Percentiles rank a stretch among this genome's conserved stretches.
phyloP scores from a whole-genome alignment of 2,888 invertebrate species.

The Protonemura montana region DNA sequence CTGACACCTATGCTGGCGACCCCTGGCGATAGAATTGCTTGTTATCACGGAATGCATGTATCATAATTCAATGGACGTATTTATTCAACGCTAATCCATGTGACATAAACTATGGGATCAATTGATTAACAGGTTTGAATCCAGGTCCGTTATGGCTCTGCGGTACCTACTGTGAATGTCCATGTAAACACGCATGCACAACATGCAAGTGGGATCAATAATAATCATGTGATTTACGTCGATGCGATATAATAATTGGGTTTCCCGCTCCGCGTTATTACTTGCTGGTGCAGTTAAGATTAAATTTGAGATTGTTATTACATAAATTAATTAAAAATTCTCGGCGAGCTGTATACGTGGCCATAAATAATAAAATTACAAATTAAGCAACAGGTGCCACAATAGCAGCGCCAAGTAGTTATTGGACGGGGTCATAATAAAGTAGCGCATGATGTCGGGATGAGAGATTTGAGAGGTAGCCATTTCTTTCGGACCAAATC shows the following conservation, averaged over 20 bases:
- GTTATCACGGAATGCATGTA: neutral
- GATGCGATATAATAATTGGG: neutral
- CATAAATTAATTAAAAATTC: constrained; percentile 12
- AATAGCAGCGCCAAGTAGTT: neutral
- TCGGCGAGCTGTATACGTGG: neutral
- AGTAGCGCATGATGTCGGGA: neutral
- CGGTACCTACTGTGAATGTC: neutral
- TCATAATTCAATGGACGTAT: neutral
- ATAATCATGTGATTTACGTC: neutral
- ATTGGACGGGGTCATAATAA: neutral
- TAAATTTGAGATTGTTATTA: constrained; percentile 7
- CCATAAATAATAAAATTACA: neutral
- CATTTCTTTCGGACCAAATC: neutral
- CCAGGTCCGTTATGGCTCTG: neutral
- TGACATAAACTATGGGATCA: neutral
- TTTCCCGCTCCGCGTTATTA: neutral
- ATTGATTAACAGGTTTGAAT: constrained; percentile 2
- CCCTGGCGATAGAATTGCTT: neutral
- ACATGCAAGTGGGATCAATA: neutral
- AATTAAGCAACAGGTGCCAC: constrained; percentile 12
- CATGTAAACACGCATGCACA: neutral
- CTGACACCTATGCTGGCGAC: neutral
- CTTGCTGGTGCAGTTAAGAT: neutral
- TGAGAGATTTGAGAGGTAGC: neutral
- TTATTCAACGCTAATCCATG: constrained; percentile 12